Evolutionary conservation across 2,888 invertebrate genomes (phyloP), one percentile per base, ranked within the genome.

Genomic region (Teleiodes luculella): DNA sequence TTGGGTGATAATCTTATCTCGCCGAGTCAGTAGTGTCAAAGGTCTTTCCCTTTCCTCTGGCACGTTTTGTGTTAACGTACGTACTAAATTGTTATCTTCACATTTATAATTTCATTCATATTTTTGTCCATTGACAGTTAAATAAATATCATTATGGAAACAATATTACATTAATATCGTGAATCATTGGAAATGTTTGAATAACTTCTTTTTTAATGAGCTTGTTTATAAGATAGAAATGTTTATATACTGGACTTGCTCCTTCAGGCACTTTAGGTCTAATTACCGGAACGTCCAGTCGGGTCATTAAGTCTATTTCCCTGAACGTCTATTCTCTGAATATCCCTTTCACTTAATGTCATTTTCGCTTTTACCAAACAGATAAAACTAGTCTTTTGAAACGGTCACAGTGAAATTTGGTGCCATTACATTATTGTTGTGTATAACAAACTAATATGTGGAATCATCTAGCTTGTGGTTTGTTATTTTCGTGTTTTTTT

Each of bases 41-140:
- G 39, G 39, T 41, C 39, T 18, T 20, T 10, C 18, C 18, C 18
- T 18, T 18, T 41, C 18, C 18, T 11, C 16, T 7, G 39, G 10
- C 39, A 41, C 39, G 39, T 41, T 41, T 41, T 41, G 39, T 41
- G 18, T 41, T n/a, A n/a, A n/a, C n/a, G n/a, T 41, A 41, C 18
- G 18, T 18, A n/a, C 18, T 41, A 16, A 33, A 43, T 43, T 54
- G 48, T 28, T 10, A 7, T 54, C 13, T 48, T 47, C 18, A n/a
- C 14, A 13, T 39, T 31, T 47, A 47, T 41, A 16, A 18, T 41
- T 20, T 41, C 39, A 41, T 41, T 41, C 39, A 41, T 41, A 18
- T 41, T 41, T 18, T 41, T 41, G 18, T 41, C 39, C 39, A 18
- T 41, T 41, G 28, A 28, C 13, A n/a, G 28, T 28, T 20, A 43